phyloP scores from a whole-genome alignment of 2,888 invertebrate species.

The Eutolmus rufibarbis region DNA sequence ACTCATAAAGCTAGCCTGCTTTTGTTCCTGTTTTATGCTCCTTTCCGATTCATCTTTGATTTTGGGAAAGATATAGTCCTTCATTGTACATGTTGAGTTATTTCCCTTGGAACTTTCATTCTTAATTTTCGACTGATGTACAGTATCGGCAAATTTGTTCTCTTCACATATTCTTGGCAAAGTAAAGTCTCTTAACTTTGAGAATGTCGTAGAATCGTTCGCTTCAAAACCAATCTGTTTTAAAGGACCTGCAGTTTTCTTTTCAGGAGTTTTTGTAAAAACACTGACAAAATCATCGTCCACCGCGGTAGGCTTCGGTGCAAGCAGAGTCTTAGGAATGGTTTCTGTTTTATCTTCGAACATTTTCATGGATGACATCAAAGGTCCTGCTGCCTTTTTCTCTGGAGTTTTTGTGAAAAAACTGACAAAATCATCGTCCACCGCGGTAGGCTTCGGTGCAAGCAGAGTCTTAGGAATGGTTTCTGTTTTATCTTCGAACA shows the following conservation, averaged over 20 bases:
- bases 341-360: constrained; percentile 54
- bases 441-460: background rate
- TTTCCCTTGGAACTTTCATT: background rate
- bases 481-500: too few species aligned
- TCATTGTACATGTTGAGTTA: background rate
- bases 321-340: constrained; percentile 46
- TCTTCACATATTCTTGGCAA: background rate
- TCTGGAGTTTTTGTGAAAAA: background rate
- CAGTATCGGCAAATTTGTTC: background rate
- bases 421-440: background rate
- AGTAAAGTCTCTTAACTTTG: background rate
- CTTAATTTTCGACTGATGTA: background rate
- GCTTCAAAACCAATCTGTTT: background rate
- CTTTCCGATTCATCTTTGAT: background rate
- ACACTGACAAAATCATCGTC: background rate
- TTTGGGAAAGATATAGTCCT: background rate
- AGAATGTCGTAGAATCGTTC: background rate
- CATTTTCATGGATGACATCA: constrained; percentile 36
- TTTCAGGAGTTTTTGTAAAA: constrained; percentile 10
- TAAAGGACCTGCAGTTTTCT: background rate
- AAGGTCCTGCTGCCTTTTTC: background rate
- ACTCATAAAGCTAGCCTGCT: background rate
- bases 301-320: background rate
- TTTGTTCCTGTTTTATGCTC: background rate
- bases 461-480: constrained; percentile 48